Conservation (phyloP, 2,888 invertebrate genomes). For the Drosophila lacicola region DNA sequence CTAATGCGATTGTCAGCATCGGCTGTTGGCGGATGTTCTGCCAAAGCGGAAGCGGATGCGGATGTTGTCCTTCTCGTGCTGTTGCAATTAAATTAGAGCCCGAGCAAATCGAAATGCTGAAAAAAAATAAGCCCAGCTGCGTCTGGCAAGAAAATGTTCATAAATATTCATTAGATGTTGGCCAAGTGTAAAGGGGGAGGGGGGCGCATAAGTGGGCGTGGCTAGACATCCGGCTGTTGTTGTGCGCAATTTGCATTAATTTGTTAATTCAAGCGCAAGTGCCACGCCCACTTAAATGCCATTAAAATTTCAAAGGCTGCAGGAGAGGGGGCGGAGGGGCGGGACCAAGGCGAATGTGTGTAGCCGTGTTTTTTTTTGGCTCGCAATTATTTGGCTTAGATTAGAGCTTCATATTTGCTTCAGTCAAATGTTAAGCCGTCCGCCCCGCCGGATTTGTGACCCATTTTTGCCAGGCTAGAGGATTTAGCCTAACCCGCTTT, state of each 20-base stretch:
- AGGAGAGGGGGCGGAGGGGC: too few species aligned
- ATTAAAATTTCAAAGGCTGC: slow-evolving; percentile 71
- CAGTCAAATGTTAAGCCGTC: slow-evolving; percentile 54
- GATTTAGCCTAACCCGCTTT: slow-evolving; percentile 57
- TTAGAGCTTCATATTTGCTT: slow-evolving; percentile 32
- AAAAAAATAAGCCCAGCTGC: slow-evolving; percentile 5
- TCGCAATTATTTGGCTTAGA: slow-evolving; percentile 52
- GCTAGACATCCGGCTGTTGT: slow-evolving; percentile 23
- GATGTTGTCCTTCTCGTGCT: neutral
- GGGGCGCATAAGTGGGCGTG: neutral
- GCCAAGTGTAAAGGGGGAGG: slow-evolving; percentile 22
- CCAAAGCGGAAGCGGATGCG: slow-evolving; percentile 57
- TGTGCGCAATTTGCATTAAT: slow-evolving; percentile 75
- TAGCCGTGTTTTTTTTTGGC: neutral
- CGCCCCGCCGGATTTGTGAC: slow-evolving; percentile 45
- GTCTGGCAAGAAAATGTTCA: slow-evolving; percentile 42
- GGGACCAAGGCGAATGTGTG: too few species aligned
- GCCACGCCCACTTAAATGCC: slow-evolving; percentile 58
- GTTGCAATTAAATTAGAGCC: slow-evolving; percentile 75
- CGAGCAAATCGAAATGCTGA: slow-evolving; percentile 54
- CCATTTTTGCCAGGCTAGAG: slow-evolving; percentile 53
- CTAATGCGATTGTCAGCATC: slow-evolving; percentile 73
- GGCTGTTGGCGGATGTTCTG: slow-evolving; percentile 68
- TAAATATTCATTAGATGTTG: slow-evolving; percentile 75
- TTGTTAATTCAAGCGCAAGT: slow-evolving; percentile 80